Base-by-base conservation (phyloP, 2,113 vertebrate genomes). In the Xyliphius kryptos region DNA sequence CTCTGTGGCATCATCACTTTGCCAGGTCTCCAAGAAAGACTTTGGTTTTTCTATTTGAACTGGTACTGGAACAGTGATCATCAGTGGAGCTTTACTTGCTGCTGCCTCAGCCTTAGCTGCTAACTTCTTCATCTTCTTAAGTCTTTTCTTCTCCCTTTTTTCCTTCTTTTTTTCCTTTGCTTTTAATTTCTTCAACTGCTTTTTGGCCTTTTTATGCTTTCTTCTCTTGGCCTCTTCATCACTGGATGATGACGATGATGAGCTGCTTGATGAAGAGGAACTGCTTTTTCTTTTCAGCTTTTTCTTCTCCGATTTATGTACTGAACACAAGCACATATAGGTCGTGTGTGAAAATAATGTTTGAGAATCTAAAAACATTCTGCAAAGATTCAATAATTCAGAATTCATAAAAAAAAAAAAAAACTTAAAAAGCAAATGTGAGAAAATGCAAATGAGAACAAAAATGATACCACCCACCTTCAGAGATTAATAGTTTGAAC, bases 21-120 rank as follows among this genome's bases (percentile, higher is more conserved):
- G 91, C 92, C 92, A 95, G 78, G 89, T 88, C 67, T 92, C 91
- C 76, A 95, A 78, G 0, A 74, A 90, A 1, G 90, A 85, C 0
- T 87, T 56, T 6, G 73, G 22, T 1, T 55, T 75, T 37, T 76
- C 80, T 2, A 74, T 63, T 0, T 38, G 67, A 1, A 63, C 50
- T 2, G 61, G 61, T 17, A 49, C 2, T 1, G 69, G 7, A 52
- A 43, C 12, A 11, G 50, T 11, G 37, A 44, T 55, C 7, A 41
- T 32, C 21, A 26, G 37, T 3, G 63, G 38, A 20, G 44, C 26
- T 37, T n/a, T 47, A 49, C 9, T 52, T 0, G 13, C 48, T 47
- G 40, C 74, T 63, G 86, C 0, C 52, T 83, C 87, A 0, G 4
- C 69, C 21, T 56, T 80, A 57, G 32, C 69, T 32, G 60, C 76